These are phyloP conservation scores for Allochrocebus solatus DNA, from an alignment of 2,797 vertebrate genomes.

Conservation along the genomic window DNA sequence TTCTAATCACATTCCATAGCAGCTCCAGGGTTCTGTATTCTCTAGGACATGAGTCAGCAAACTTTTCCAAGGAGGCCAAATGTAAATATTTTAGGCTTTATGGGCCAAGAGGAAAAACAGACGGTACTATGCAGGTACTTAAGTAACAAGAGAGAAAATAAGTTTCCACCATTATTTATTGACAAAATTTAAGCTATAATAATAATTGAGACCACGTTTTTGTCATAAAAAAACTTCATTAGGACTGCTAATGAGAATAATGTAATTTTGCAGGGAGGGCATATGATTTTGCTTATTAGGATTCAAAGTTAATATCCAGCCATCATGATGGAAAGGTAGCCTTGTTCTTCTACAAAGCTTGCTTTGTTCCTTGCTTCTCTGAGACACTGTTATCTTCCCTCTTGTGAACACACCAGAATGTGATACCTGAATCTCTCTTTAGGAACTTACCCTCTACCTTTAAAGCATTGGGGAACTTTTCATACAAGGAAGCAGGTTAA, in stretches of 20 bases:
- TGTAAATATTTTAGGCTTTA: background rate
- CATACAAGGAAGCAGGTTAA: background rate
- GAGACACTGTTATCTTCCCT: background rate
- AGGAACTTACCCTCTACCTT: background rate
- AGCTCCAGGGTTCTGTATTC: conserved; percentile 92
- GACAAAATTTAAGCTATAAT: conserved; percentile 31
- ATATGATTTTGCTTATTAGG: background rate
- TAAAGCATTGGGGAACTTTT: background rate
- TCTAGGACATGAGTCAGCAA: conserved; percentile 84
- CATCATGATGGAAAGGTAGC: background rate
- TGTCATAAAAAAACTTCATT: background rate
- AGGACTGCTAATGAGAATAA: background rate
- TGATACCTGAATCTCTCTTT: background rate
- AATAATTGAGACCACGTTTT: background rate
- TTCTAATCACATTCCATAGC: conserved; percentile 89
- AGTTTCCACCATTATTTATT: conserved; percentile 11
- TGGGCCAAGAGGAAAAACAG: background rate
- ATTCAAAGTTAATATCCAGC: background rate
- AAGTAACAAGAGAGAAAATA: background rate
- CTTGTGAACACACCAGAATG: background rate
- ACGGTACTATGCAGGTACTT: background rate
- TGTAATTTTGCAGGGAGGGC: background rate
- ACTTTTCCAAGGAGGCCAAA: background rate
- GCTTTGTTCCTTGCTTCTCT: background rate
- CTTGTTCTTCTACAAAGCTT: background rate